Base-by-base conservation (phyloP, 1,140 invertebrate genomes). In the Zophobas atratus region DNA sequence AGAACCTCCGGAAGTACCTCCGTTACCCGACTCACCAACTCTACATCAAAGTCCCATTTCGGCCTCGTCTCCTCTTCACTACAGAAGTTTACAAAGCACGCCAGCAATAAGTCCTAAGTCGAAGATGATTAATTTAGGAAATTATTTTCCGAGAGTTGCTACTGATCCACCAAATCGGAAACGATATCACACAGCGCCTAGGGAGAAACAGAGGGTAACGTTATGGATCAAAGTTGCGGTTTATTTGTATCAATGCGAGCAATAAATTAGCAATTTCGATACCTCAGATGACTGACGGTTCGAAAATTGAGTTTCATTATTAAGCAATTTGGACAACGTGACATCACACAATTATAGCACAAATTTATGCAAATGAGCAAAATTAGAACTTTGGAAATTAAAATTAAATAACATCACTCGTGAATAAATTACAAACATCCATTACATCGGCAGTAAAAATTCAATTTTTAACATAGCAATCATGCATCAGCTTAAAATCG, bases 131-230 rank as follows among this genome's bases (percentile, higher is more conserved):
- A 85, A 83, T 81, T 76, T 84, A 51, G 81, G 80, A 33, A 85
- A 83, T 81, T 83, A 85, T 80, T 85, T 84, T 77, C 81, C 84
- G 48, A 82, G 82, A 71, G 81, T 84, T 63, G 82, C 81, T 41
- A 82, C 82, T 6, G 86, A 87, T 75, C 84, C 87, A 56, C 82
- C 86, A 34, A 83, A 83, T 70, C 82, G 87, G 75, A 91, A 91
- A 84, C 86, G 89, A 63, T 91, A 89, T 86, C 89, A 91, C 78
- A 91, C 90, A 3, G 88, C 90, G 1, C 90, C 90, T 1, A 88
- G 90, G 76, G 90, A 91, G 81, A 90, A 90, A 80, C 88, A 90
- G 81, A 88, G 90, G 86, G 89, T 90, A 86, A 55, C 51, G 51
- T 74, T 33, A 74, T 55, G 56, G 53, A 74, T 74, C 53, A 74